phyloP scores from a whole-genome alignment of 2,888 invertebrate genomes.

The Cheilosia grossa region DNA sequence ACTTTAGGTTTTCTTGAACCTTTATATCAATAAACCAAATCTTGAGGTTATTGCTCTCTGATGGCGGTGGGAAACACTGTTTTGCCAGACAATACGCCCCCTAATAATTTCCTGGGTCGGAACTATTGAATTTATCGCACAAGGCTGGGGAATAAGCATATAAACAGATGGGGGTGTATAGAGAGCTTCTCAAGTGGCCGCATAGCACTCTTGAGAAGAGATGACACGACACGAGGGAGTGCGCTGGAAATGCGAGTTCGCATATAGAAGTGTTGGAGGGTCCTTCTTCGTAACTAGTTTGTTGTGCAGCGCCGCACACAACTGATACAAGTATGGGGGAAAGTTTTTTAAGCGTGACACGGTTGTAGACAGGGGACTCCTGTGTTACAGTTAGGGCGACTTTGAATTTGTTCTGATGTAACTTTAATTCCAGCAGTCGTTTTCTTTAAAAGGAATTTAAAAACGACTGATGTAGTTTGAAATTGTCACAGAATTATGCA shows the following conservation, averaged over 20 bases:
- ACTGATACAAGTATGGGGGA: constrained; percentile 3
- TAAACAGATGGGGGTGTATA: constrained; percentile 49
- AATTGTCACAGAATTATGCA: too few relatives aligned
- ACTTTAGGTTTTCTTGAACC: constrained; percentile 65
- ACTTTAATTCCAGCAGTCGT: neutral
- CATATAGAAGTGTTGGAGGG: constrained; percentile 11
- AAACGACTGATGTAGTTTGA: too few relatives aligned
- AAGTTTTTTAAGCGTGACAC: constrained; percentile 32
- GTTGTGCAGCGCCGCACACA: neutral
- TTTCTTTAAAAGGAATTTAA: too few relatives aligned
- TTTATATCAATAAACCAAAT: constrained; percentile 61
- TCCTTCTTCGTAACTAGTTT: neutral
- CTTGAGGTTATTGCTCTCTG: constrained; percentile 51
- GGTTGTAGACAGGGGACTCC: constrained; percentile 8
- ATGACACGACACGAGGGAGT: constrained; percentile 41
- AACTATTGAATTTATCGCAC: constrained; percentile 57
- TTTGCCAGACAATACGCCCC: constrained; percentile 53
- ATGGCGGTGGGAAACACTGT: constrained; percentile 3
- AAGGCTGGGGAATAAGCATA: constrained; percentile 1
- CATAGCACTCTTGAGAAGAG: constrained; percentile 35
- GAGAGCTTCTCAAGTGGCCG: constrained; percentile 46
- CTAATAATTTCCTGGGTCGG: constrained; percentile 66
- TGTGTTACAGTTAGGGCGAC: neutral
- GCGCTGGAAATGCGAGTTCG: constrained; percentile 20
- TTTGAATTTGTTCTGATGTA: neutral